Evolutionary conservation across 2,888 invertebrate genomes (phyloP).

Genomic region (Rosalia funebris): DNA sequence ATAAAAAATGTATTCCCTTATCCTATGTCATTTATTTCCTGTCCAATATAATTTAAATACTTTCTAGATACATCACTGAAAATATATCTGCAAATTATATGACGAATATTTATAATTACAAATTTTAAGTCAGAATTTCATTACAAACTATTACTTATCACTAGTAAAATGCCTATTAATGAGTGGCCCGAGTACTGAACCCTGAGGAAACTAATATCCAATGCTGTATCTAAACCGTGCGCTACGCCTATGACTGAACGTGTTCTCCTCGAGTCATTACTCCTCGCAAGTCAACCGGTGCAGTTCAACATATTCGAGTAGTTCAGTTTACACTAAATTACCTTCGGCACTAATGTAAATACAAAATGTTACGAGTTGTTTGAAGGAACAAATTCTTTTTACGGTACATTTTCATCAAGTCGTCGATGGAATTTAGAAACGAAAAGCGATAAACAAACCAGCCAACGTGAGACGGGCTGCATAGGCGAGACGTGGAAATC

Average conservation of each 20-base stretch:
- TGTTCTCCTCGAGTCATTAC: slow-evolving; percentile 17
- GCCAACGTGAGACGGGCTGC: neutral
- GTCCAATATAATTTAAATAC: no score
- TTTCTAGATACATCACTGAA: no score
- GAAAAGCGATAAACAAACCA: neutral
- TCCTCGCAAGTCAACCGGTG: slow-evolving; percentile 11
- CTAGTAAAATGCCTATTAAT: no score
- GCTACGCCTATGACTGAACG: slow-evolving; percentile 11
- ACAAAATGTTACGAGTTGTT: slow-evolving; percentile 20
- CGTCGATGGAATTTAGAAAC: slow-evolving; percentile 7
- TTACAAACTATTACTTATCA: no score
- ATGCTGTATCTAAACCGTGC: no score
- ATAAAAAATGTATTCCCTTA: neutral
- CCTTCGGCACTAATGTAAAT: slow-evolving; percentile 18
- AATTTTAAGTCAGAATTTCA: no score
- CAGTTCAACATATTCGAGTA: slow-evolving; percentile 15
- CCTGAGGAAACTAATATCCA: no score
- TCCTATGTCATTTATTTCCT: no score
- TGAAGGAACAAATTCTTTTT: slow-evolving; percentile 16
- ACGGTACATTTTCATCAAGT: slow-evolving; percentile 11
- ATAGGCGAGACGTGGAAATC: no score
- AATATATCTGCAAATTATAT: no score
- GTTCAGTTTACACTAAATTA: slow-evolving; percentile 26
- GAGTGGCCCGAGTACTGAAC: no score
- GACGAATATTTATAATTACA: no score